Evolutionary conservation across 2,113 vertebrate genomes (phyloP), one percentile per base, ranked within the genome.

Genomic region (Bubo blakistoni): DNA sequence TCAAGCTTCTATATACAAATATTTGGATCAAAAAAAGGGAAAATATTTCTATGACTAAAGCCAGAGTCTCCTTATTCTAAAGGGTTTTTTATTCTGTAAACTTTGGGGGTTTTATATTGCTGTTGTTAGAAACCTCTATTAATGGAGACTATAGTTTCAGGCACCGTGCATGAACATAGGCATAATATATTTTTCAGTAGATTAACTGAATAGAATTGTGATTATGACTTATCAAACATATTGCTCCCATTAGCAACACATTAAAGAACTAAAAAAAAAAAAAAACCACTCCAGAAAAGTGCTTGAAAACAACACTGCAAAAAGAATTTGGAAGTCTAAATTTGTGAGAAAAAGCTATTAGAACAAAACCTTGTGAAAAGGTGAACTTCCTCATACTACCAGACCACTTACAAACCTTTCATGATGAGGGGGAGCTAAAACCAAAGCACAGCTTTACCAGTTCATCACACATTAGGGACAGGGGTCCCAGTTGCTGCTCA

Each of bases 381-480:
- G 22, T 34, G 49, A 70, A 62, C 29, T 49, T 61, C 67, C n/a
- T 49, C 30, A 10, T 49, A 49, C 55, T 34, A 42, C 24, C n/a
- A 67, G 20, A 61, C 13, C 47, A 69, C 42, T 30, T 19, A 26
- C 16, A 69, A 76, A 27, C 22, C 30, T 42, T 32, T 32, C 30
- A 24, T 7, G 15, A 49, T 4, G n/a, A 38, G 40, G 8, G 19
- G 29, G n/a, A 74, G 15, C 30, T 55, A 36, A 40, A 54, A 13
- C 15, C 69, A 32, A 62, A 57, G 54, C 34, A 27, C 16, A 67
- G 46, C 29, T 17, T 30, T 66, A 67, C 46, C 46, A 26, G 38
- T 15, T 52, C 24, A 30, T 46, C 34, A 10, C 1, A 0, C 5
- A 0, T 27, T 16, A 34, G 26, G 54, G 62, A 40, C 2, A 0